Conservation (phyloP, 1,140 invertebrate genomes). For the Drosophila leontia region DNA sequence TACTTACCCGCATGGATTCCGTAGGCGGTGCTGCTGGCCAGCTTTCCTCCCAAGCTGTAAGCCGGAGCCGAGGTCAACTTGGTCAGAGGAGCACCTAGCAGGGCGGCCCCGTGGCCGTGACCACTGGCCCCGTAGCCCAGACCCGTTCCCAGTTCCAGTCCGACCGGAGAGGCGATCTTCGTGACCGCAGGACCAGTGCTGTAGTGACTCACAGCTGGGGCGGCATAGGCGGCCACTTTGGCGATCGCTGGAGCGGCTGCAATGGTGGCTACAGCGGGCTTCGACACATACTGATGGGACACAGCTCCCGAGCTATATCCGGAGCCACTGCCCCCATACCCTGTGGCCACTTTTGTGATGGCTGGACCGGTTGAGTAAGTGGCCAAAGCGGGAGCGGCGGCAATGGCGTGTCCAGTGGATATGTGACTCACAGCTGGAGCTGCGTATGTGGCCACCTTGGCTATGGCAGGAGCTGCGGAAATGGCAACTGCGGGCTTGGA, state of each 20-base stretch:
- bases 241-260: slow-evolving; percentile 48
- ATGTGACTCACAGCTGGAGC: slow-evolving; percentile 46
- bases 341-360: slow-evolving; percentile 47
- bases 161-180: slow-evolving; percentile 40
- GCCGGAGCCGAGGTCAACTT: slow-evolving; percentile 55
- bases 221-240: slow-evolving; percentile 45
- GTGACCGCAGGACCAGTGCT: slow-evolving; percentile 42
- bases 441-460: slow-evolving; percentile 45
- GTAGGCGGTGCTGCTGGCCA: slow-evolving; percentile 53
- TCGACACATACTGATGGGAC: slow-evolving; percentile 74
- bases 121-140: slow-evolving; percentile 40
- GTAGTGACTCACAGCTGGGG: slow-evolving; percentile 45
- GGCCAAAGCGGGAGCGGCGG: slow-evolving; percentile 2
- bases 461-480: slow-evolving; percentile 40
- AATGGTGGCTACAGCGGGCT: slow-evolving; percentile 48
- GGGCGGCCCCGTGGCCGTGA: slow-evolving; percentile 27
- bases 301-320: slow-evolving; percentile 52
- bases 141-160: slow-evolving; percentile 18
- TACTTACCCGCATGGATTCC: slow-evolving; percentile 58
- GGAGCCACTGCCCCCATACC: slow-evolving; percentile 36
- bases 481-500: slow-evolving; percentile 54
- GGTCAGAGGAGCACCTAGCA: slow-evolving; percentile 26
- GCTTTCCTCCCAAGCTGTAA: slow-evolving; percentile 38
- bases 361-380: slow-evolving; percentile 40
- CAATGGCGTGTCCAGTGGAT: slow-evolving; percentile 41